Percentiles rank a stretch among this genome's conserved stretches.
phyloP scores from a whole-genome alignment of 2,113 vertebrate genomes.

The Lynx canadensis region DNA sequence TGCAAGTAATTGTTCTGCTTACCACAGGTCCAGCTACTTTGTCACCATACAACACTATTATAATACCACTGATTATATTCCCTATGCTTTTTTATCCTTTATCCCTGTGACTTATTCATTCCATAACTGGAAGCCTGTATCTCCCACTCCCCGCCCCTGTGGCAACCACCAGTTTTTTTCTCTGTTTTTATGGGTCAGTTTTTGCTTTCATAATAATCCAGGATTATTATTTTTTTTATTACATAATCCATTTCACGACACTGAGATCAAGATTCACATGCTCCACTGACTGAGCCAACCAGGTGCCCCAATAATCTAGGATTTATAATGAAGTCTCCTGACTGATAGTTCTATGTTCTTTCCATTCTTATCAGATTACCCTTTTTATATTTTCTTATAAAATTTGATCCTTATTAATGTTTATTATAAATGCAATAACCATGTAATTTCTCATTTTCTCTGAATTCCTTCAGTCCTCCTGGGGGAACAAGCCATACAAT shows the following conservation, averaged over 20 bases:
- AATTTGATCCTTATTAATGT: background rate
- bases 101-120: background rate
- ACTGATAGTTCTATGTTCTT: background rate
- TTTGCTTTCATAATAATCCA: background rate
- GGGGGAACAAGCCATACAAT: background rate
- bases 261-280: background rate
- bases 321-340: background rate
- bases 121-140: background rate
- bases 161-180: background rate
- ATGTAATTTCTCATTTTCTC: background rate
- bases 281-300: background rate
- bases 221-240: background rate
- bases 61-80: background rate
- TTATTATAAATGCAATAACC: background rate
- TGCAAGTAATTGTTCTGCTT: background rate
- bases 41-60: background rate
- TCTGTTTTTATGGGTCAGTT: background rate
- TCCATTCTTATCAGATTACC: background rate
- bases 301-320: background rate
- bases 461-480: background rate
- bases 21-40: background rate
- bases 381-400: constrained; percentile 3
- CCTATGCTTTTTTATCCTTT: background rate
- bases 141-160: background rate
- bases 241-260: background rate